Evolutionary conservation across 2,113 vertebrate species (phyloP), one percentile per base, ranked within the genome.

Genomic region (Zosterops japonicus): DNA sequence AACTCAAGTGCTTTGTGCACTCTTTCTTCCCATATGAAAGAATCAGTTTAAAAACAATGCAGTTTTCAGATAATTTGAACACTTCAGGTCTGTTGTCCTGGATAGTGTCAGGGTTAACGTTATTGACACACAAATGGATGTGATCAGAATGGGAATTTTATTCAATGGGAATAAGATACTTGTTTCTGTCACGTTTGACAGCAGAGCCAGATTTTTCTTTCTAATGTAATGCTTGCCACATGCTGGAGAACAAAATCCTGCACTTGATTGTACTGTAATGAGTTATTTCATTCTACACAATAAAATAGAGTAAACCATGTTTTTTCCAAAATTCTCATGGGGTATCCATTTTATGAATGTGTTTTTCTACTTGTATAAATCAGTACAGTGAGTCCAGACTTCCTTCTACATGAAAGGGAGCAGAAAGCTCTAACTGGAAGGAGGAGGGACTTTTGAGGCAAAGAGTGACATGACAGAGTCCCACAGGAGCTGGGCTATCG

Each of bases 171-270:
- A 61, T 94, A 94, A 96, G 96, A 96, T 97, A 96, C 93, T 97
- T 96, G 95, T 97, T 97, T 97, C 83, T 96, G 96, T 97, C 94
- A 86, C 78, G 67, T 96, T 93, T 97, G 96, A 90, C 91, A 84
- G 69, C 70, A 75, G 49, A 94, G 84, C 84, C 95, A 95, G 85
- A 94, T 89, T 97, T 46, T 81, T 39, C 67, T 85, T 82, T 92
- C 64, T 74, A 76, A 85, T 47, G 36, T 96, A 96, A 95, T 87
- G 90, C 57, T 91, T 68, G 90, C 87, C 94, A 96, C 91, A 94
- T 94, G 92, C 41, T 61, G 72, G 76, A 96, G 85, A 92, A 72
- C 55, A 87, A 93, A 90, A 75, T 76, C 64, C 95, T 90, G 68
- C 46, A 64, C 77, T 63, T 83, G 94, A 91, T 85, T 82, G 84